A percentile compares a stretch with the other conserved stretches of the same genome.
Evolutionary conservation across 2,797 vertebrate genomes (phyloP).

Genomic region (Thalassophryne amazonica): DNA sequence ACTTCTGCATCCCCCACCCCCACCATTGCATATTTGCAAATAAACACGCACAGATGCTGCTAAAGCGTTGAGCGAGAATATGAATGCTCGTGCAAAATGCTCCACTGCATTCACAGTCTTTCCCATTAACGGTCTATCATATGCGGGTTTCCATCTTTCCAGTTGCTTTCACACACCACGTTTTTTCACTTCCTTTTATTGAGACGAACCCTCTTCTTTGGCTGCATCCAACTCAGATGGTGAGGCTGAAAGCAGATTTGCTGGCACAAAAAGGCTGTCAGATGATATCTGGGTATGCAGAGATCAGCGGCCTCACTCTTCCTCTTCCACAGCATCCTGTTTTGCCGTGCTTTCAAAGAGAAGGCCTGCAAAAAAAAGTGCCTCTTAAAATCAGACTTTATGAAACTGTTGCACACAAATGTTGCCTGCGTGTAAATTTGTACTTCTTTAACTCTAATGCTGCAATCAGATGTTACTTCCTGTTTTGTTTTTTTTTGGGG

Average conservation of each 20-base stretch:
- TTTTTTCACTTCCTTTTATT: constrained; percentile 9
- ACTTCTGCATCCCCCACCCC: neutral
- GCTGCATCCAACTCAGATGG: constrained; percentile 31
- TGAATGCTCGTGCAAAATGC: neutral
- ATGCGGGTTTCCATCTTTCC: neutral
- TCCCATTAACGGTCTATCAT: neutral
- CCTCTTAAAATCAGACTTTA: no score
- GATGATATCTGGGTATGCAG: constrained; percentile 1
- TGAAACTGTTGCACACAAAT: no score
- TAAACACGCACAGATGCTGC: no score
- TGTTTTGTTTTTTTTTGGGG: no score
- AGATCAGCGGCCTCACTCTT: constrained; percentile 14
- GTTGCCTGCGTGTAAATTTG: no score
- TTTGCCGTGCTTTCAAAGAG: neutral
- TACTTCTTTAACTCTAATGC: no score
- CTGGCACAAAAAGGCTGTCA: constrained; percentile 27
- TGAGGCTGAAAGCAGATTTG: constrained; percentile 35
- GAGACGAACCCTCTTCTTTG: constrained; percentile 1
- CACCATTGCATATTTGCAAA: neutral
- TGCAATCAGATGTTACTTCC: no score
- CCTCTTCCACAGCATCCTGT: constrained; percentile 14
- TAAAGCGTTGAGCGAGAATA: neutral
- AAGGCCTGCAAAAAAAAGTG: no score
- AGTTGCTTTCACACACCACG: neutral
- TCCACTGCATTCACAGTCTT: neutral